Evolutionary conservation across 2,888 invertebrate species (phyloP).

Genomic region (Lepas anatifera): DNA sequence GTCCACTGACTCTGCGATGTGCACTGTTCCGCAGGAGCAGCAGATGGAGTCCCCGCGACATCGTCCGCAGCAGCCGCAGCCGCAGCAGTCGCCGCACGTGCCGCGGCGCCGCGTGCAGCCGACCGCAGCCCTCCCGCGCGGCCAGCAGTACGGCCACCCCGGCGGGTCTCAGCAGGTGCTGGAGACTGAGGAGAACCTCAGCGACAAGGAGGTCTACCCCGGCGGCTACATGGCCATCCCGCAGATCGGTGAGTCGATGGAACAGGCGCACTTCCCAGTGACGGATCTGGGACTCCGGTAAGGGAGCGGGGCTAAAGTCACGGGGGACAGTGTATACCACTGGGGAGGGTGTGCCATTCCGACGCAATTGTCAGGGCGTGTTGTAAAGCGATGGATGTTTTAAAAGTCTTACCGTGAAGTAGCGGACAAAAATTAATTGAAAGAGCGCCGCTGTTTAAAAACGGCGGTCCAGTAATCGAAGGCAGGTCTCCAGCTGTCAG

Average conservation of each 20-base stretch:
- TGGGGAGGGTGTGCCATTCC: too few relatives aligned
- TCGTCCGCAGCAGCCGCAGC: slow-evolving; percentile 13
- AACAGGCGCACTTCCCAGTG: too few relatives aligned
- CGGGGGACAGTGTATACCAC: too few relatives aligned
- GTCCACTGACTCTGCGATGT: neutral
- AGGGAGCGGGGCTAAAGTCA: too few relatives aligned
- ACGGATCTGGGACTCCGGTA: too few relatives aligned
- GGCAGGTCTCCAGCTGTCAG: too few relatives aligned
- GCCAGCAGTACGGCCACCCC: slow-evolving; percentile 32
- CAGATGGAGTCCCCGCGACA: neutral
- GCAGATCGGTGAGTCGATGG: slow-evolving; percentile 46
- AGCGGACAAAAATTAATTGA: too few relatives aligned
- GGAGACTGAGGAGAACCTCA: slow-evolving; percentile 73
- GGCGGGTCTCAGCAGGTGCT: slow-evolving; percentile 55
- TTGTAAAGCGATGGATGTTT: too few relatives aligned
- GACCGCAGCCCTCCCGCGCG: slow-evolving; percentile 16
- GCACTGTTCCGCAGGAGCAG: slow-evolving; percentile 3
- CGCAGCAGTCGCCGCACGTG: slow-evolving; percentile 37
- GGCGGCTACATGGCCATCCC: slow-evolving; percentile 38
- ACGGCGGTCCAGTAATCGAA: too few relatives aligned
- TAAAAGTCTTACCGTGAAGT: too few relatives aligned
- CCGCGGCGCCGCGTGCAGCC: slow-evolving; percentile 40
- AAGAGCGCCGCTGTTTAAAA: too few relatives aligned
- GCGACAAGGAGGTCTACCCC: slow-evolving; percentile 73
- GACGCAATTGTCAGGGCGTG: too few relatives aligned